Base-by-base conservation (phyloP, 53 echinoderm and acorn worm species). In the Henricia sp. region DNA sequence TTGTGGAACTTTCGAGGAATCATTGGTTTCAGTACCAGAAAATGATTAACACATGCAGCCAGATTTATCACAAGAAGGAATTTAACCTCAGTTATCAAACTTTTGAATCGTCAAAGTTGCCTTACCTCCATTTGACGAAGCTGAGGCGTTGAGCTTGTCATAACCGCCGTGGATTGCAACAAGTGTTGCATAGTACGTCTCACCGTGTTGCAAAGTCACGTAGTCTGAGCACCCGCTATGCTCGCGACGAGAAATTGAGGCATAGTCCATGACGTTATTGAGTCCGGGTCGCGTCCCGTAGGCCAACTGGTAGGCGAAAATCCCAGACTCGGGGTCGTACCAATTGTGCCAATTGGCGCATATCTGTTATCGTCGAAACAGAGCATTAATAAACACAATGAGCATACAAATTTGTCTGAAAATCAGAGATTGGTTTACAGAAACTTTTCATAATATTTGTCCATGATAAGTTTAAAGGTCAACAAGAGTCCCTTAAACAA, bases 91-190 rank as follows among this genome's bases (percentile, higher is more conserved):
- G n/a, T n/a, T n/a, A n/a, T n/a, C n/a, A n/a, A n/a, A n/a, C n/a
- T n/a, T n/a, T n/a, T n/a, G n/a, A n/a, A n/a, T n/a, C n/a, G n/a
- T n/a, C n/a, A n/a, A n/a, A n/a, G n/a, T n/a, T n/a, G n/a, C n/a
- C n/a, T 71, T 78, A 90, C 90, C 90, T 85, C 90, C 90, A 71
- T 90, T 44, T 14, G 90, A 85, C 28, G 77, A 74, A 46, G 75
- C 85, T 1, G 90, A 44, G 6, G 70, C 78, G 51, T 90, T 90
- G 44, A 90, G 57, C 35, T 75, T 75, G 12, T 90, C 84, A 67
- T 70, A 68, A 48, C 90, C 90, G n/a, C 84, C 85, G 51, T 90
- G 85, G 78, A 77, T 77, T 16, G 90, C 90, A 34, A 46, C 23
- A 9, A 90, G 60, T 17, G 77, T 85, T 1, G 77, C 41, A 52